These are phyloP conservation scores for Cygnus olor DNA, from an alignment of 2,797 vertebrate species.

Conservation along the genomic window DNA sequence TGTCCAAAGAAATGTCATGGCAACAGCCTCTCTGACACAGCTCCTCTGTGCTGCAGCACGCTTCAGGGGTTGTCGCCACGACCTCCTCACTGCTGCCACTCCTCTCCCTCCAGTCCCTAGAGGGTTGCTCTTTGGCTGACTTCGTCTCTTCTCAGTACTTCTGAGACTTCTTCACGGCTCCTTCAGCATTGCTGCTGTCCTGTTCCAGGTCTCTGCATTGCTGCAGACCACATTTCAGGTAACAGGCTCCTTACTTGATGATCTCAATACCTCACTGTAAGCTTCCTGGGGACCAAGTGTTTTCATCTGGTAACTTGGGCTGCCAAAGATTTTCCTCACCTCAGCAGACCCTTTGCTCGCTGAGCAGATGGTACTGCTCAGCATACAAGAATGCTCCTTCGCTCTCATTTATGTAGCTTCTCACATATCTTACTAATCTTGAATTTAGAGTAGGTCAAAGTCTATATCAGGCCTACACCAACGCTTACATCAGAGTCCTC, in stretches of 20 bases:
- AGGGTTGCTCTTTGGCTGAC: neutral
- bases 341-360: neutral
- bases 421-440: neutral
- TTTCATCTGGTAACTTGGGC: neutral
- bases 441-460: neutral
- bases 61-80: neutral
- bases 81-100: conserved; percentile 5
- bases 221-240: neutral
- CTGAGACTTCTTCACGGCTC: neutral
- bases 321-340: neutral
- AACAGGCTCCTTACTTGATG: neutral
- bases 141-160: neutral
- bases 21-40: conserved; percentile 29
- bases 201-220: neutral
- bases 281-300: neutral
- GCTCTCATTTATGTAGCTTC: neutral
- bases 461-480: neutral
- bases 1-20: conserved; percentile 18
- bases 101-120: neutral
- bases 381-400: neutral
- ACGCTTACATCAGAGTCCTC: neutral
- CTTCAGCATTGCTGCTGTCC: neutral
- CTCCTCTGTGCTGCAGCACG: neutral
- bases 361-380: neutral
- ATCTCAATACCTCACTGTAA: neutral